These are phyloP conservation scores for Lipophrys pholis DNA, from an alignment of 2,113 vertebrate species.

Conservation along the genomic window DNA sequence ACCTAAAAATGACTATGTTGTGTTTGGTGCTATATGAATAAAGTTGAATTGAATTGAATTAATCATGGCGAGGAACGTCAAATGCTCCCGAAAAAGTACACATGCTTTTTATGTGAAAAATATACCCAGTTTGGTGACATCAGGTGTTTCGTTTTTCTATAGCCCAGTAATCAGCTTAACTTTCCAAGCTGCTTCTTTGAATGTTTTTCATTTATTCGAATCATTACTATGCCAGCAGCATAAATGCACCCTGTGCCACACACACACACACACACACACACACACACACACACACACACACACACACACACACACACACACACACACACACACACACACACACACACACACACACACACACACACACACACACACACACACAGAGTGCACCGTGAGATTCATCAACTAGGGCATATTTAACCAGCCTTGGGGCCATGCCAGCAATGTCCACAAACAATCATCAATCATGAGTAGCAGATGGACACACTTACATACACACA, in stretches of 20 bases:
- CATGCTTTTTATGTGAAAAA: too few relatives aligned
- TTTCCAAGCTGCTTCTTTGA: background rate
- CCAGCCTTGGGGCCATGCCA: constrained; percentile 53
- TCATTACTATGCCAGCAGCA: constrained; percentile 2
- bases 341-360: background rate
- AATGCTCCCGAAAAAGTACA: too few relatives aligned
- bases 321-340: constrained; percentile 23
- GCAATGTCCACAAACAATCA: constrained; percentile 67
- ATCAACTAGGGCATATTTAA: constrained; percentile 60
- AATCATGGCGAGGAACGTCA: too few relatives aligned
- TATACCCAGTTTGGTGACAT: too few relatives aligned
- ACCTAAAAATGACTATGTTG: too few relatives aligned
- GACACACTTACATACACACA: constrained; percentile 23
- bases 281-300: constrained; percentile 14
- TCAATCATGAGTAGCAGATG: constrained; percentile 60
- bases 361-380: constrained; percentile 20
- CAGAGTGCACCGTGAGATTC: constrained; percentile 29
- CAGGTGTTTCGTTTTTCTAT: too few relatives aligned
- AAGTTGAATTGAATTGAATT: too few relatives aligned
- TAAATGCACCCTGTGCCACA: too few relatives aligned
- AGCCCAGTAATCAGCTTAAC: too few relatives aligned
- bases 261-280: constrained; percentile 2
- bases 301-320: constrained; percentile 20
- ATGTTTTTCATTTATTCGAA: background rate
- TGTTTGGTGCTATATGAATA: too few relatives aligned